These are phyloP conservation scores for Cylindroiulus punctatus DNA, from an alignment of 2,888 invertebrate species.

Conservation along the genomic window DNA sequence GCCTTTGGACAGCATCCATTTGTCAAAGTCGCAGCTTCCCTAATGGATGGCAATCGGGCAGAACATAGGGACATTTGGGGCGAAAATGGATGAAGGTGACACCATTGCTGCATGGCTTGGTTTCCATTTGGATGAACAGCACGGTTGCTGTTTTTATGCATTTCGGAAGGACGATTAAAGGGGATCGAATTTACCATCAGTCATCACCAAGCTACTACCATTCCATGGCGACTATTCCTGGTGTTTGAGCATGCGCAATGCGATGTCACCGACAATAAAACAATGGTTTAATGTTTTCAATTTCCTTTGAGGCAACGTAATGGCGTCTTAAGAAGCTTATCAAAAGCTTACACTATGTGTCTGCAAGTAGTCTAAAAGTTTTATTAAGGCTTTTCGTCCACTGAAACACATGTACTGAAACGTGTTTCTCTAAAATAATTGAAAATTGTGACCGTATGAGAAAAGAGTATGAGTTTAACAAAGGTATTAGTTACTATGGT, in stretches of 20 bases:
- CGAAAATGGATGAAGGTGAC: neutral
- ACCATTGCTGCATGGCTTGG: neutral
- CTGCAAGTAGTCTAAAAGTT: neutral
- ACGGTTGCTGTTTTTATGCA: neutral
- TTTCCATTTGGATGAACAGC: neutral
- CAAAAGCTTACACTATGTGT: neutral
- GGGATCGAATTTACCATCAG: neutral
- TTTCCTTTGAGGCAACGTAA: neutral
- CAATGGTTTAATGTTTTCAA: constrained; percentile 5
- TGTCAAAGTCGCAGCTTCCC: constrained; percentile 8
- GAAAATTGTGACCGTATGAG: too few relatives aligned
- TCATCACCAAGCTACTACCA: neutral
- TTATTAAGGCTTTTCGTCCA: neutral
- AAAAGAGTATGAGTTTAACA: too few relatives aligned
- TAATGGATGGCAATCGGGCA: neutral
- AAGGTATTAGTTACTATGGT: too few relatives aligned
- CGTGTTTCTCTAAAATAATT: too few relatives aligned
- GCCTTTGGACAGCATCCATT: neutral
- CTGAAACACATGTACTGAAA: too few relatives aligned
- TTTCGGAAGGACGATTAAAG: neutral
- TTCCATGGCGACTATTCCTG: too few relatives aligned
- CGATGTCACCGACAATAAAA: neutral
- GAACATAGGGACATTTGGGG: constrained; percentile 11
- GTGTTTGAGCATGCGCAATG: too few relatives aligned
- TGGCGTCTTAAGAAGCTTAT: neutral